These are phyloP conservation scores for Odontomachus brunneus DNA, from an alignment of 1,140 invertebrate genomes.

Conservation along the genomic window DNA sequence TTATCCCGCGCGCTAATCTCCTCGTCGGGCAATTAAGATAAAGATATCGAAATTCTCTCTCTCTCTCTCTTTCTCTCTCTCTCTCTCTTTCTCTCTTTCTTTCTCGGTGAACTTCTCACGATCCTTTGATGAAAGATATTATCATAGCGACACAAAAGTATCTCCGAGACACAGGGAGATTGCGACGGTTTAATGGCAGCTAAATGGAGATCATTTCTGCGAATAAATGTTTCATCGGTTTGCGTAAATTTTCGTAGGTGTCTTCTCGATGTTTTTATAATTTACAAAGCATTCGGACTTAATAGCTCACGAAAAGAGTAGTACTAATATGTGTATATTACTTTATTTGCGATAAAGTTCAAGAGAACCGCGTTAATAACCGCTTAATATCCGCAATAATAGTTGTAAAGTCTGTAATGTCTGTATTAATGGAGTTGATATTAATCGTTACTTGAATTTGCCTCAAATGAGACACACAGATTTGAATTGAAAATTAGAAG, in stretches of 20 bases:
- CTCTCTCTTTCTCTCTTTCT: too few relatives aligned
- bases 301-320: too few relatives aligned
- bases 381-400: too few relatives aligned
- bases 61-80: too few relatives aligned
- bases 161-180: background rate
- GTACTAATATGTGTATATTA: background rate
- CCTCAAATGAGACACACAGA: too few relatives aligned
- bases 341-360: background rate
- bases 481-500: too few relatives aligned
- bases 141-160: background rate
- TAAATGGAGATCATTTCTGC: background rate
- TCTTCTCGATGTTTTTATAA: background rate
- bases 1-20: slow-evolving; percentile 38
- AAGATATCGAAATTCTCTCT: slow-evolving; percentile 17
- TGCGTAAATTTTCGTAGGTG: background rate
- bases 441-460: too few relatives aligned
- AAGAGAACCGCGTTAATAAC: too few relatives aligned
- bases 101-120: background rate
- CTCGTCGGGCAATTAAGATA: slow-evolving; percentile 33
- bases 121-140: slow-evolving; percentile 26
- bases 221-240: slow-evolving; percentile 5
- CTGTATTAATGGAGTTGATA: too few relatives aligned
- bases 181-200: background rate
- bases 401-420: too few relatives aligned
- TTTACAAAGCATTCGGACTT: background rate